Percentiles rank a stretch among this genome's conserved stretches.
These are phyloP conservation scores for Agriopis aurantiaria DNA, from an alignment of 2,888 invertebrate genomes.

Conservation along the genomic window DNA sequence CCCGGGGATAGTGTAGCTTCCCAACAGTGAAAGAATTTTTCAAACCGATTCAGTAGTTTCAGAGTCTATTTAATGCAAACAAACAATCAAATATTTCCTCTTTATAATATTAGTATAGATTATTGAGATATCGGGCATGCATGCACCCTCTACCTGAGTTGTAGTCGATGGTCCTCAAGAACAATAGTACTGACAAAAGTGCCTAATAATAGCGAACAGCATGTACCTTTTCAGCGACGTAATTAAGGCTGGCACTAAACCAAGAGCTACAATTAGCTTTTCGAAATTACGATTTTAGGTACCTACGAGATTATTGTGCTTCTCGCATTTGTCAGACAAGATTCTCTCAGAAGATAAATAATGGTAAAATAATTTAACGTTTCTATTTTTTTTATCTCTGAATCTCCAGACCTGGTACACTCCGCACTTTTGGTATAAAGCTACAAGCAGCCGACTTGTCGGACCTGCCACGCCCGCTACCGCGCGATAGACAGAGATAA, in stretches of 20 bases:
- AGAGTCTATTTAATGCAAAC: no score
- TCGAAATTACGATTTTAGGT: conserved; percentile 29
- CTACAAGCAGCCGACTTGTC: no score
- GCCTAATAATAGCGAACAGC: conserved; percentile 21
- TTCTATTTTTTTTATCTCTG: no score
- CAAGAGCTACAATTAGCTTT: conserved; percentile 56
- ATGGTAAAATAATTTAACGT: background rate
- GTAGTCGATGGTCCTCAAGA: conserved; percentile 2
- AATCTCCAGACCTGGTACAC: no score
- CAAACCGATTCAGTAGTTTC: no score
- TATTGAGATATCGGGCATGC: background rate
- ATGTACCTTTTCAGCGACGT: conserved; percentile 49
- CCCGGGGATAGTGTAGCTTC: no score
- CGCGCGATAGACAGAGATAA: no score
- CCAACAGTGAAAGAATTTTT: no score
- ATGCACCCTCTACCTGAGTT: conserved; percentile 12
- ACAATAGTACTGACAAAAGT: conserved; percentile 27
- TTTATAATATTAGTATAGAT: no score
- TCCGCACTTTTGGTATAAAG: no score
- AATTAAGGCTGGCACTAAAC: conserved; percentile 60
- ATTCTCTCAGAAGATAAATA: background rate
- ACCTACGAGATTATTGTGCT: background rate
- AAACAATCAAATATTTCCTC: no score
- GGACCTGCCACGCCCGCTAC: no score
- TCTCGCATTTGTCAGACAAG: background rate